Conservation (phyloP, 2,113 vertebrate species). For the Rhineura floridana region DNA sequence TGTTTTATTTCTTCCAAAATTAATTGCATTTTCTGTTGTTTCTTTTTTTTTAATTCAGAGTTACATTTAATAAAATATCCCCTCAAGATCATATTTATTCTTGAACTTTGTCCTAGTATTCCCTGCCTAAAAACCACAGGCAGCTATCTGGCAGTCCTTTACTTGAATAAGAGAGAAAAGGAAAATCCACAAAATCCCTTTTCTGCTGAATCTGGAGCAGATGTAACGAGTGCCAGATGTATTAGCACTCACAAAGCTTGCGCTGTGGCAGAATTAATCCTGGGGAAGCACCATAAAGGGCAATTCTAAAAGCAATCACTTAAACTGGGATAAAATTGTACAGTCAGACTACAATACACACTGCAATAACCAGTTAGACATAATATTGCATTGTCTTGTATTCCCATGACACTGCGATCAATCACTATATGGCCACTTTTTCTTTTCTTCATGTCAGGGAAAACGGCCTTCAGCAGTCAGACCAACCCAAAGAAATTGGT, state of each 20-base stretch:
- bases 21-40: no score
- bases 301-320: background rate
- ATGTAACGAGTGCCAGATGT: no score
- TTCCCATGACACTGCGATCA: conserved; percentile 89
- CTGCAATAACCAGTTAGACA: background rate
- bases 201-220: background rate
- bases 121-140: background rate
- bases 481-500: conserved; percentile 90
- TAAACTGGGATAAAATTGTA: background rate
- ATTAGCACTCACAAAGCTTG: background rate
- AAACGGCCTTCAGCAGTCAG: conserved; percentile 82
- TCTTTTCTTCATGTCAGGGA: conserved; percentile 88
- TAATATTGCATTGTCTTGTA: conserved; percentile 75
- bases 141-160: background rate
- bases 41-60: no score
- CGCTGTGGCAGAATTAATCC: background rate
- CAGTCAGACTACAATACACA: conserved; percentile 11
- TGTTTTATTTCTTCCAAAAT: no score
- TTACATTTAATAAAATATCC: no score
- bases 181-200: background rate
- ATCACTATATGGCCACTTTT: conserved; percentile 86
- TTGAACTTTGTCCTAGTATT: background rate
- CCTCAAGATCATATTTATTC: no score
- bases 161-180: background rate
- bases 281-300: background rate